Evolutionary conservation across 2,888 invertebrate species (phyloP), one percentile per base, ranked within the genome.

Genomic region (Drosophila anomelani): DNA sequence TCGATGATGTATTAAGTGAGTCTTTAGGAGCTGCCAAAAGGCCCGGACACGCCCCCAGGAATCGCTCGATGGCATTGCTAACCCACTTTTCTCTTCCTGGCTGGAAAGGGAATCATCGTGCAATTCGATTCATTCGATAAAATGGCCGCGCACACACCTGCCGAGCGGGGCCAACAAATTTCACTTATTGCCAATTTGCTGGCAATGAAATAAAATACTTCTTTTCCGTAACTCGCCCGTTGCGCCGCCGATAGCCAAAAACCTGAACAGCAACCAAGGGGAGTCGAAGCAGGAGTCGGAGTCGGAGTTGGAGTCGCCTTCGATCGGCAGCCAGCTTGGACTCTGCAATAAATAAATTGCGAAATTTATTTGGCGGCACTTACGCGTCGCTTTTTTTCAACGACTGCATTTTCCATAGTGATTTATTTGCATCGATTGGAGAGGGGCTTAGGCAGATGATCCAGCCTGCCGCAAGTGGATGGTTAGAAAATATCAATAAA

Each of bases 111-210:
- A 53, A 58, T 54, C 56, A n/a, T 75, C 75, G 67, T 76, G 51
- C 72, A 60, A 66, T 43, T 49, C 75, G 62, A 54, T 54, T 59
- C 60, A 60, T 59, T 49, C 34, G 32, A 36, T 36, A 51, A 53
- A 74, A 57, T 74, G 44, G 66, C 70, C 47, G 59, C 32, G 17
- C 69, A 79, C 82, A 80, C 82, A 83, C 82, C 82, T 87, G 87
- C 77, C 77, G 79, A 74, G 78, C 46, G 67, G 44, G 79, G 82
- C 80, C 80, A 83, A 85, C 88, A 85, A 83, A 83, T 83, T 87
- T 83, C 88, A 83, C 88, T 83, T 83, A 83, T 83, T 85, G 85
- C 85, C 88, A 83, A 83, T 83, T 83, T 83, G 82, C 82, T 85
- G 85, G 68, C 88, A 82, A 87, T 82, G 82, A 87, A 87, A 82